Percentiles rank a stretch among this genome's conserved stretches.
Conservation (phyloP, 2,888 invertebrate genomes). For the Drosophila merina region DNA sequence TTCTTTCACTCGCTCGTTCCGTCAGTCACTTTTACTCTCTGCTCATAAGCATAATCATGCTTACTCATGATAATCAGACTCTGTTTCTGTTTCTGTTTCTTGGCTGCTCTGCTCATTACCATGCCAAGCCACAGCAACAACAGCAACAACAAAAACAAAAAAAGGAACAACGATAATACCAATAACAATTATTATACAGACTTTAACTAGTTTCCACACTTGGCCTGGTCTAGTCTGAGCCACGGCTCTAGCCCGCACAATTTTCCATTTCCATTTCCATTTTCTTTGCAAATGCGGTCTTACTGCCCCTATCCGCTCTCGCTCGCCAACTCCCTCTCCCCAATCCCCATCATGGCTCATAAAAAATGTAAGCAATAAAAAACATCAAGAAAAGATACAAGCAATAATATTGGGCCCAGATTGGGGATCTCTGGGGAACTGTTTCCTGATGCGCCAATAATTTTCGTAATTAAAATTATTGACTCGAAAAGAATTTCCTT, state of each 20-base stretch:
- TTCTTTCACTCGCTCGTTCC: slow-evolving; percentile 35
- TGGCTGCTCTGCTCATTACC: slow-evolving; percentile 69
- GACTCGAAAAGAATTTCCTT: neutral
- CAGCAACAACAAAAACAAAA: neutral
- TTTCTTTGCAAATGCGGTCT: slow-evolving; percentile 77
- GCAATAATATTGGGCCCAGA: slow-evolving; percentile 1
- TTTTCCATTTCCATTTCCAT: slow-evolving; percentile 73
- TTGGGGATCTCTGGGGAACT: slow-evolving; percentile 10
- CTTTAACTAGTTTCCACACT: slow-evolving; percentile 79
- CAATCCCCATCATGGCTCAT: slow-evolving; percentile 1
- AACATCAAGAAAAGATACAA: neutral
- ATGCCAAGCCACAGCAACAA: slow-evolving; percentile 63
- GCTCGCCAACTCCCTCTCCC: neutral
- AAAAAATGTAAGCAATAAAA: slow-evolving; percentile 25
- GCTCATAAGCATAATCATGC: slow-evolving; percentile 75
- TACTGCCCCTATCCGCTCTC: slow-evolving; percentile 27
- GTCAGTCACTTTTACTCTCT: slow-evolving; percentile 71
- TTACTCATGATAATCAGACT: slow-evolving; percentile 77
- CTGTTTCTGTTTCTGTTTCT: slow-evolving; percentile 42
- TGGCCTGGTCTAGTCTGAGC: slow-evolving; percentile 75
- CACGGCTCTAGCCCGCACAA: slow-evolving; percentile 62
- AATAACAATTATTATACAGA: slow-evolving; percentile 73
- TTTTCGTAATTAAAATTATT: slow-evolving; percentile 41
- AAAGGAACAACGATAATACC: slow-evolving; percentile 41
- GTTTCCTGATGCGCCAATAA: slow-evolving; percentile 44